A percentile compares a stretch with the other conserved stretches of the same genome.
Conservation (phyloP, 2,113 vertebrate species). For the Falcunculus frontatus region DNA sequence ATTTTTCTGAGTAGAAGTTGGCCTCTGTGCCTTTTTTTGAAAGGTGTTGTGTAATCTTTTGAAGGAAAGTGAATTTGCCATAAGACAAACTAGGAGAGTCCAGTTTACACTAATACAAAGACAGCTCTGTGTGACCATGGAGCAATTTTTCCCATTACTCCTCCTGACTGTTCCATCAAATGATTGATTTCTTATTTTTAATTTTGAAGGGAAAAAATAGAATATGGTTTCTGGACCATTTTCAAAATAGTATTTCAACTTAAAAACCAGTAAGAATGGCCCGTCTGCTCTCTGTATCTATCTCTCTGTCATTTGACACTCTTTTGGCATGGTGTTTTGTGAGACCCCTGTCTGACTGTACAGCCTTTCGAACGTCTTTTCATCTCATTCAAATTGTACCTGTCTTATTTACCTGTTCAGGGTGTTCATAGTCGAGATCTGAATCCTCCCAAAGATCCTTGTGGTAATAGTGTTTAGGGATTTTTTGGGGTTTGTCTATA, state of each 20-base stretch:
- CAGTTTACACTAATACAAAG: not conserved
- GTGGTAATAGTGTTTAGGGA: not conserved
- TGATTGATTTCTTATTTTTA: not conserved
- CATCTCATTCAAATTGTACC: not conserved
- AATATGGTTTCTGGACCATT: not conserved
- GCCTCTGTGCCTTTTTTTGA: not conserved
- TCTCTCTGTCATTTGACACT: not conserved
- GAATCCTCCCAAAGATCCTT: not conserved
- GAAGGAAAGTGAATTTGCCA: not conserved
- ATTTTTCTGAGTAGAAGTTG: not conserved
- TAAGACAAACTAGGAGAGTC: not conserved
- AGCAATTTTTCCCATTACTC: not conserved
- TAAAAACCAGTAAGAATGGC: not conserved
- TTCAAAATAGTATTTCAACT: not conserved
- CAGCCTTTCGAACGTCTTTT: not conserved
- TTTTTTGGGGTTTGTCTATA: not conserved
- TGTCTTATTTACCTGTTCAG: not conserved
- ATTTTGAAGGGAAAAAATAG: not conserved
- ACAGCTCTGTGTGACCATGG: not conserved
- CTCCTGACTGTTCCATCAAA: not conserved
- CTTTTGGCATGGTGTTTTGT: not conserved
- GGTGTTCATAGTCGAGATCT: not conserved
- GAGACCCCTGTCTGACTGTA: not conserved
- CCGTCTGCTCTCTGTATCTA: not conserved
- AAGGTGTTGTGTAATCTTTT: not conserved